Percentiles rank a stretch among this genome's conserved stretches.
Conservation (phyloP, 2,888 invertebrate species). For the Nematopogon swammerdamellus region DNA sequence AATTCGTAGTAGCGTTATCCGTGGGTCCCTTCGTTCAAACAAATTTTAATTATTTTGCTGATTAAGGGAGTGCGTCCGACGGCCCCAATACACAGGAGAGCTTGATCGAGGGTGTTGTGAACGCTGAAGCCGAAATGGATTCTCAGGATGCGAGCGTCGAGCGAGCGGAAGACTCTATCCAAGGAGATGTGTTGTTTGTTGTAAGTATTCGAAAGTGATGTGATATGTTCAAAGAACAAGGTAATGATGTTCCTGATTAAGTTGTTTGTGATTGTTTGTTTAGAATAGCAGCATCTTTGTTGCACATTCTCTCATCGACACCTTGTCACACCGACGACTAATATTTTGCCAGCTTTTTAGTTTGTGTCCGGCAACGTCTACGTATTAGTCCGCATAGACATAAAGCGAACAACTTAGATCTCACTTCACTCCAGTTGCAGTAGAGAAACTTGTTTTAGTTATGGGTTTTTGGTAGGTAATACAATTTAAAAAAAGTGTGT, state of each 20-base stretch:
- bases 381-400: too few relatives aligned
- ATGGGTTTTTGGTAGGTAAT: too few relatives aligned
- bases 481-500: background rate
- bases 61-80: slow-evolving; percentile 47
- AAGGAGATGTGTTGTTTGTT: slow-evolving; percentile 38
- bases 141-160: slow-evolving; percentile 48
- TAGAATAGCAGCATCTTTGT: slow-evolving; percentile 44
- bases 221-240: slow-evolving; percentile 18
- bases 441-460: too few relatives aligned
- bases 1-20: too few relatives aligned
- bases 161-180: slow-evolving; percentile 32
- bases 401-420: too few relatives aligned
- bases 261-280: slow-evolving; percentile 43
- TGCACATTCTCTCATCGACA: slow-evolving; percentile 44
- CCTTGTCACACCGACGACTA: slow-evolving; percentile 39
- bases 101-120: slow-evolving; percentile 49
- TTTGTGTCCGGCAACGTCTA: slow-evolving; percentile 18
- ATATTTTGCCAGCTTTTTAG: slow-evolving; percentile 53
- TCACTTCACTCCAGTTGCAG: too few relatives aligned
- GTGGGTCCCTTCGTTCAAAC: slow-evolving; percentile 1
- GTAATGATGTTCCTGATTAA: slow-evolving; percentile 37
- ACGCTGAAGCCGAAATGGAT: slow-evolving; percentile 44
- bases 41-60: slow-evolving; percentile 49
- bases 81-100: slow-evolving; percentile 44
- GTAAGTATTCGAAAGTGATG: slow-evolving; percentile 35